A percentile compares a stretch with the other conserved stretches of the same genome.
phyloP scores from a whole-genome alignment of 2,113 vertebrate species.

The Scopus umbretta region DNA sequence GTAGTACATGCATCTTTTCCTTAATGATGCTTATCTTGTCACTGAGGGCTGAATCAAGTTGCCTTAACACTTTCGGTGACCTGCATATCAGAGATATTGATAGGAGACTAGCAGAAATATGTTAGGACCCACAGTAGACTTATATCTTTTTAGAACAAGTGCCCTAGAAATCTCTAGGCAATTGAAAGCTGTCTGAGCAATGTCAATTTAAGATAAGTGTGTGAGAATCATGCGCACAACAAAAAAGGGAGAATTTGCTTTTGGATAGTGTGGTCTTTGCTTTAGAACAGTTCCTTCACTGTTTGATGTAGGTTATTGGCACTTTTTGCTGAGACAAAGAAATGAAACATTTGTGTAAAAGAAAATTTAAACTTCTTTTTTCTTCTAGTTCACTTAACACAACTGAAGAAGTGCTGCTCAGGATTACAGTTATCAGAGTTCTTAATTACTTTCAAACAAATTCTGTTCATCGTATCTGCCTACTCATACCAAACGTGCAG shows the following conservation, averaged over 20 bases:
- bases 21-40: not conserved
- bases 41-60: not conserved
- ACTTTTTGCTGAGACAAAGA: not conserved
- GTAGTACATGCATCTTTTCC: not conserved
- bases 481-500: not conserved
- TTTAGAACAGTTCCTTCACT: not conserved
- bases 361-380: not conserved
- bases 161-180: not conserved
- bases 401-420: not conserved
- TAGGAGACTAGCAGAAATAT: not conserved
- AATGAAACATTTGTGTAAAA: not conserved
- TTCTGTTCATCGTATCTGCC: not conserved
- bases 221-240: fast-evolving
- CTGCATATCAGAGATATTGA: not conserved
- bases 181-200: not conserved
- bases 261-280: not conserved
- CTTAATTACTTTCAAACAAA: not conserved
- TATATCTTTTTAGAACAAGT: not conserved
- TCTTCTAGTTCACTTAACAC: not conserved
- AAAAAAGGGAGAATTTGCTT: not conserved
- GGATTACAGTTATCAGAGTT: not conserved
- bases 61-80: not conserved
- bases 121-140: not conserved
- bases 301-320: not conserved
- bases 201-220: not conserved